phyloP scores from a whole-genome alignment of 2,888 invertebrate genomes.

The Clitarchus hookeri region DNA sequence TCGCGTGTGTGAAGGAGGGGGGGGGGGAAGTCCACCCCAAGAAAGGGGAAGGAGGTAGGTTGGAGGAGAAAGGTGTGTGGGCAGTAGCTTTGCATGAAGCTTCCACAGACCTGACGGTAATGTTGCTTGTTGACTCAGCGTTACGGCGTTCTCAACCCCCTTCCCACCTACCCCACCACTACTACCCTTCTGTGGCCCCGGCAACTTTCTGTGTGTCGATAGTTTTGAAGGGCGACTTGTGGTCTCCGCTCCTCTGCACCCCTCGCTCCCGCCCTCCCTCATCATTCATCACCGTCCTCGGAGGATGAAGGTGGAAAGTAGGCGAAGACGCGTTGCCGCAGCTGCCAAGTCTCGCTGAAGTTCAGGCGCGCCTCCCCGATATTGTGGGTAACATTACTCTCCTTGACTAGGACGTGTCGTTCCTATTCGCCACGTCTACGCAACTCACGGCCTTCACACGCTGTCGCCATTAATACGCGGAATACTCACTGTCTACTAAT shows the following conservation, averaged over 20 bases:
- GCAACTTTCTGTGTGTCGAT: constrained; percentile 1
- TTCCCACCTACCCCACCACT: no score
- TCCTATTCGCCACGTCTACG: not conserved
- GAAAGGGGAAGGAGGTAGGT: no score
- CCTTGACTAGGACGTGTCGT: not conserved
- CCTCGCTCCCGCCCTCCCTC: not conserved
- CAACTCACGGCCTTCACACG: no score
- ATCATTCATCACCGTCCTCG: not conserved
- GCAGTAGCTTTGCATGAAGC: constrained; percentile 1
- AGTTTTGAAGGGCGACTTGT: not conserved
- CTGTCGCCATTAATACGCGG: no score
- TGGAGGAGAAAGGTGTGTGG: not conserved
- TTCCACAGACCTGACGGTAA: not conserved
- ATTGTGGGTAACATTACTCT: not conserved
- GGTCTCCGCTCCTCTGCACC: no score
- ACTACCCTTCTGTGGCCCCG: not conserved
- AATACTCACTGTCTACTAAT: no score
- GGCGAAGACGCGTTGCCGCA: not conserved
- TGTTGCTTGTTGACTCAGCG: constrained; percentile 14
- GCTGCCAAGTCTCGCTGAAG: not conserved
- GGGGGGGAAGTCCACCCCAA: no score
- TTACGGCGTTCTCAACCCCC: not conserved
- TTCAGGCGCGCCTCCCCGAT: not conserved
- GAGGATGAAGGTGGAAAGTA: not conserved
- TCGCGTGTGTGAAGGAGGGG: no score